Evolutionary conservation across 2,888 invertebrate species (phyloP), one percentile per base, ranked within the genome.

Genomic region (Gibbula magus): DNA sequence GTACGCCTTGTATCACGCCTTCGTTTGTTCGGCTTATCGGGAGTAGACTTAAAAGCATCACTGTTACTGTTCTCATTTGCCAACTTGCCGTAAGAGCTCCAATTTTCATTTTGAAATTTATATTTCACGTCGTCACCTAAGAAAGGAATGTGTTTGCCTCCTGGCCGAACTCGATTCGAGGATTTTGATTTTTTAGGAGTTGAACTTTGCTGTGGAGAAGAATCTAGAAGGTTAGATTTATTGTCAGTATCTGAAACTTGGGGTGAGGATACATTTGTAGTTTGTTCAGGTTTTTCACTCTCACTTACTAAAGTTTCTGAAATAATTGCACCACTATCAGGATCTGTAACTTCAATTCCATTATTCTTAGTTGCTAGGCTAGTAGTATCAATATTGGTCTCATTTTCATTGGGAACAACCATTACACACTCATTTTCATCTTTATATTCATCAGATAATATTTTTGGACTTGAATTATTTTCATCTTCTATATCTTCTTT

Each of bases 91-190:
- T 85, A 81, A 35, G 81, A 78, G 51, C 56, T 82, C 87, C 87
- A 87, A 66, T 84, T 79, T 75, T 66, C 77, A 35, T 82, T 80
- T 39, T 82, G 75, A 75, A 86, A 84, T 70, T 81, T 84, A 29
- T 85, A 78, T 52, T 79, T 84, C 5, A 84, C 82, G 32, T 79
- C 79, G 18, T 78, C 67, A 79, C 81, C 82, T 32, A 88, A 67
- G 25, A 87, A 84, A 54, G 85, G 85, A 51, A 51, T 10, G 18
- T 25, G 45, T 16, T 75, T 74, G 74, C 54, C 52, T 5, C 25
- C 56, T 56, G 56, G 22, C n/a, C 25, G 3, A 56, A 20, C 25
- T 8, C 56, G 20, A 56, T 56, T 56, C 1, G 56, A 25, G 5
- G 25, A 25, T 56, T 56, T 56, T 56, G 20, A 20, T 8, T 56